phyloP scores from a whole-genome alignment of 2,113 vertebrate genomes.

The Verasper variegatus region DNA sequence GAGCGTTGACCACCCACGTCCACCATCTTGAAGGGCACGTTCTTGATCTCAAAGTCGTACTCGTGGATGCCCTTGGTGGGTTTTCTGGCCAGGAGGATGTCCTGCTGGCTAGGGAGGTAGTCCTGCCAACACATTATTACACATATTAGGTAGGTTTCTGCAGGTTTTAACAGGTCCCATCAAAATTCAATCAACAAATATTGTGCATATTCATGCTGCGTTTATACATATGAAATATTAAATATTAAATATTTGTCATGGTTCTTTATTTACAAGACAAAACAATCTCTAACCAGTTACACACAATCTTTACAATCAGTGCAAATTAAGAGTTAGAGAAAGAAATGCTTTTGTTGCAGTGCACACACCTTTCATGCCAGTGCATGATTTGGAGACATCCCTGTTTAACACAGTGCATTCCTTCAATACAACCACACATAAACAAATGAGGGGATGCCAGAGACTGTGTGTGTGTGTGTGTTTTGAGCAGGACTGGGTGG shows the following conservation, averaged over 20 bases:
- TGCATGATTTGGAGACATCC: constrained; percentile 31
- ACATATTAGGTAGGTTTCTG: too few species aligned
- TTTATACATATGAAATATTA: background rate
- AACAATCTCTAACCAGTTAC: background rate
- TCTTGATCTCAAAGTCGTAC: constrained; percentile 96
- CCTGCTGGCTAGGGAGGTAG: constrained; percentile 94
- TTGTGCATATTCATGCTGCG: background rate
- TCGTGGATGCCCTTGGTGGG: constrained; percentile 97
- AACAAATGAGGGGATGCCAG: constrained; percentile 19
- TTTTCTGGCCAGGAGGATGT: constrained; percentile 93
- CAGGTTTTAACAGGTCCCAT: too few species aligned
- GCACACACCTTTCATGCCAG: background rate
- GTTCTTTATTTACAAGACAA: too few species aligned
- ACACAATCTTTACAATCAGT: background rate
- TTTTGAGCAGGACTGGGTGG: background rate
- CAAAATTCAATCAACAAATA: background rate
- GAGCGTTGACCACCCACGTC: constrained; percentile 96
- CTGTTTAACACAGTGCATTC: constrained; percentile 36
- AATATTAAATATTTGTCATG: too few species aligned
- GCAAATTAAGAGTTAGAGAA: background rate
- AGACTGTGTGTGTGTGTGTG: background rate
- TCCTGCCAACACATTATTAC: constrained; percentile 76
- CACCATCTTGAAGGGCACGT: constrained; percentile 98
- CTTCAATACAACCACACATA: constrained; percentile 32
- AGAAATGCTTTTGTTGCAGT: background rate